Evolutionary conservation across 2,113 vertebrate species (phyloP), one percentile per base, ranked within the genome.

Genomic region (Corythornis madagascariensis): DNA sequence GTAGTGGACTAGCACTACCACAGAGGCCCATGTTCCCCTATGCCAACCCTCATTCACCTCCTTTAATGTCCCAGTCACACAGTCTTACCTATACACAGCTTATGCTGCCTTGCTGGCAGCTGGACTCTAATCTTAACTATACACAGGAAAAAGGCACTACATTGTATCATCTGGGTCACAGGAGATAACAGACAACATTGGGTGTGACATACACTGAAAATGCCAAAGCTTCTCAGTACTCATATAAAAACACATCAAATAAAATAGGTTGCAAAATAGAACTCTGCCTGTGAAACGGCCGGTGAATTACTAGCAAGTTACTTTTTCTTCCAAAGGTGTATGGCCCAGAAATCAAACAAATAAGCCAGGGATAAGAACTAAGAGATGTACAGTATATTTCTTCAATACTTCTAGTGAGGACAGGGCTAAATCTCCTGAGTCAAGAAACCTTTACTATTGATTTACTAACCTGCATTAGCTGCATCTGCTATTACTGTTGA

Each of bases 121-220:
- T 3, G 0, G 78, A 57, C n/a, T 77, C 61, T 95, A 88, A 92
- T 92, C 92, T 90, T 74, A 60, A 50, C 59, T 63, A 38, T 4
- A 35, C 80, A 92, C 29, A 16, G 65, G 52, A 63, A 77, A 92
- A 95, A 76, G 83, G 29, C 90, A 75, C 28, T 61, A 40, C 86
- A 78, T 45, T 92, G 10, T 80, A 93, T 95, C 88, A 69, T 69
- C 80, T 88, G 83, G 15, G 59, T 38, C 61, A 78, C 73, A 65
- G 24, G 19, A 84, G 90, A 79, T 81, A 92, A 90, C 35, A 13
- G 48, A 47, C 38, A 75, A 59, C 0, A 0, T 2, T 92, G 86
- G 73, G 83, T 48, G 90, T 94, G 90, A 60, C 85, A 81, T 63
- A 61, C 40, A 11, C 1, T 48, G 60, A 60, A 88, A 88, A 84